phyloP scores from a whole-genome alignment of 2,113 vertebrate genomes.

The Pangasianodon hypophthalmus region DNA sequence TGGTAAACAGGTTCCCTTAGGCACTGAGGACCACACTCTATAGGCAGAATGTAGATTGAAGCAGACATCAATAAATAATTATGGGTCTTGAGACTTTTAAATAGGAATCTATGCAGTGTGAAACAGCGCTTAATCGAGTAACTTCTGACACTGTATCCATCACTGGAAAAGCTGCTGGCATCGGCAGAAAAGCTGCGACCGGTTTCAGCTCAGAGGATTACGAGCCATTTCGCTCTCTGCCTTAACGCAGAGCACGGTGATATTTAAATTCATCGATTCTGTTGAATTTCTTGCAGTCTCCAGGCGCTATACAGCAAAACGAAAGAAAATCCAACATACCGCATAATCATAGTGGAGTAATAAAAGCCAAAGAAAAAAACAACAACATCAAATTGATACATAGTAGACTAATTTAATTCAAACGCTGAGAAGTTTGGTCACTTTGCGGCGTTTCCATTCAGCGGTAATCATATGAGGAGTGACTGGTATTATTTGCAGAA shows the following conservation, averaged over 20 bases:
- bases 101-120: constrained; percentile 87
- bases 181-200: constrained; percentile 67
- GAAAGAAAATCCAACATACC: constrained; percentile 46
- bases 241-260: constrained; percentile 57
- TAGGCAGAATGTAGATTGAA: constrained; percentile 83
- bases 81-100: constrained; percentile 90
- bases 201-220: constrained; percentile 38
- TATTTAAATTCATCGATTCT: constrained; percentile 72
- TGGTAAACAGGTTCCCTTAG: constrained; percentile 88
- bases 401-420: constrained; percentile 46
- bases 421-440: constrained; percentile 49
- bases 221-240: constrained; percentile 58
- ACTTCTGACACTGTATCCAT: constrained; percentile 76
- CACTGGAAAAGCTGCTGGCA: constrained; percentile 73
- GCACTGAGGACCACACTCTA: constrained; percentile 72
- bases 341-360: constrained; percentile 51
- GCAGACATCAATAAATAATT: constrained; percentile 99
- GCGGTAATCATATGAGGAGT: constrained; percentile 51
- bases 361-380: constrained; percentile 30
- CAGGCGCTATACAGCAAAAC: constrained; percentile 24
- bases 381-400: constrained; percentile 40
- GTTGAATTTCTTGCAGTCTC: constrained; percentile 51
- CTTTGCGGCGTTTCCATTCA: constrained; percentile 39
- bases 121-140: constrained; percentile 87
- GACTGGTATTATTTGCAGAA: constrained; percentile 48